Base-by-base conservation (phyloP, 2,888 invertebrate genomes). In the Catonia carolina region DNA sequence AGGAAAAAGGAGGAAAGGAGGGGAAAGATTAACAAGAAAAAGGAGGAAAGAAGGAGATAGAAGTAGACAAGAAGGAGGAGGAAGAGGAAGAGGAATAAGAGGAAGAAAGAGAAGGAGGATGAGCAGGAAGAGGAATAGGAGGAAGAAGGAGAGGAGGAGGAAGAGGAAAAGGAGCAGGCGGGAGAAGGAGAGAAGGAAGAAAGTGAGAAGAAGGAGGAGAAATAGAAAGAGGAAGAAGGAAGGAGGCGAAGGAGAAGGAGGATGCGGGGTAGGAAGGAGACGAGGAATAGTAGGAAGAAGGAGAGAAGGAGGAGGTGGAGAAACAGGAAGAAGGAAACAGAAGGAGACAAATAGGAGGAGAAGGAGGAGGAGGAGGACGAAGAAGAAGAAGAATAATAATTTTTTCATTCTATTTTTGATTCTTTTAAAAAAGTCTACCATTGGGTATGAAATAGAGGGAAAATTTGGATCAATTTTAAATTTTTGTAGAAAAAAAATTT, bases 61-160 rank as follows among this genome's bases (percentile, higher is more conserved):
- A n/a, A n/a, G n/a, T n/a, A 2, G n/a, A 12, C 8, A 39, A 39
- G 18, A 7, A 39, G n/a, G 4, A 39, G 18, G 14, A 39, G 18
- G n/a, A 15, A 18, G 33, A 33, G 54, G 23, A 37, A 33, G 39
- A 6, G 50, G 22, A 15, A 54, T 39, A n/a, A 10, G 10, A 37
- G 17, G 41, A 33, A 31, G 12, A 17, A 39, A 39, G 31, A 27
- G 39, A 41, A 17, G 39, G 60, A 49, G 53, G 14, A 27, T 37
- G 41, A 6, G 2, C 10, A 33, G 12, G 33, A 10, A 33, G 33
- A 33, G 7, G n/a, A 23, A 23, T 20, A 18, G 14, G 23, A 17
- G 17, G 27, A 42, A 27, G 23, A 18, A 15, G 42, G 42, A 49
- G 27, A 10, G 7, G 12, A 10, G 7, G n/a, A 12, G n/a, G 8